phyloP scores from a whole-genome alignment of 2,797 vertebrate species.

The Thalassophryne amazonica region DNA sequence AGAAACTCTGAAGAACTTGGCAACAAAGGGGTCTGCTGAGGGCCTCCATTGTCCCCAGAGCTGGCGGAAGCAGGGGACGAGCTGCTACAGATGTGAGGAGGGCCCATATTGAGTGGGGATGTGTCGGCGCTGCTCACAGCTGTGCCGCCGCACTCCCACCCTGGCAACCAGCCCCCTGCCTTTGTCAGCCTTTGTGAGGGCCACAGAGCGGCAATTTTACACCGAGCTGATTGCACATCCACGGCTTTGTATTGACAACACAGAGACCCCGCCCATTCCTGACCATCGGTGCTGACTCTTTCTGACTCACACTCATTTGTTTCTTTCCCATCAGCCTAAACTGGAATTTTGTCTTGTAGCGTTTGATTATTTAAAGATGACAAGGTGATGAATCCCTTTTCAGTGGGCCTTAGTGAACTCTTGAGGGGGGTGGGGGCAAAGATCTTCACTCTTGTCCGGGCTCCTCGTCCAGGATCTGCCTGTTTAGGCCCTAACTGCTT shows the following conservation, averaged over 20 bases:
- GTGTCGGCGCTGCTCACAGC: slow-evolving; percentile 90
- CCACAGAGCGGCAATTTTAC: slow-evolving; percentile 84
- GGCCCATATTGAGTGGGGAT: slow-evolving; percentile 86
- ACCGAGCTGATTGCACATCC: slow-evolving; percentile 84
- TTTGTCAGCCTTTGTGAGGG: slow-evolving; percentile 83
- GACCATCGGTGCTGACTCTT: slow-evolving; percentile 47
- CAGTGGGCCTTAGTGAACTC: slow-evolving; percentile 62
- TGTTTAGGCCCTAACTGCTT: slow-evolving; percentile 81
- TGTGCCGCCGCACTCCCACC: slow-evolving; percentile 81
- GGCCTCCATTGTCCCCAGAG: slow-evolving; percentile 75
- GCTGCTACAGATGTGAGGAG: slow-evolving; percentile 84
- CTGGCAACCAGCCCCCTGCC: slow-evolving; percentile 87
- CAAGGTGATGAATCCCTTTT: slow-evolving; percentile 78
- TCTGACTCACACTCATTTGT: slow-evolving; percentile 46
- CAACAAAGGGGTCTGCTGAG: slow-evolving; percentile 82
- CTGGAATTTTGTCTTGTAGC: slow-evolving; percentile 38
- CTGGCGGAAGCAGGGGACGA: slow-evolving; percentile 80
- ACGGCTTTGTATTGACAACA: slow-evolving; percentile 81
- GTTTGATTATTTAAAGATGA: slow-evolving; percentile 60
- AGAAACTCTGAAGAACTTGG: slow-evolving; percentile 74
- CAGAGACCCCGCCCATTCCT: slow-evolving; percentile 64
- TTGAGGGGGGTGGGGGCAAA: neutral
- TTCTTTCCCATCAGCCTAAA: slow-evolving; percentile 40
- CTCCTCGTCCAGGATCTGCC: slow-evolving; percentile 75
- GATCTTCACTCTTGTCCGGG: slow-evolving; percentile 28